Base-by-base conservation (phyloP, 1,140 invertebrate species). In the Hylaeus anthracinus region DNA sequence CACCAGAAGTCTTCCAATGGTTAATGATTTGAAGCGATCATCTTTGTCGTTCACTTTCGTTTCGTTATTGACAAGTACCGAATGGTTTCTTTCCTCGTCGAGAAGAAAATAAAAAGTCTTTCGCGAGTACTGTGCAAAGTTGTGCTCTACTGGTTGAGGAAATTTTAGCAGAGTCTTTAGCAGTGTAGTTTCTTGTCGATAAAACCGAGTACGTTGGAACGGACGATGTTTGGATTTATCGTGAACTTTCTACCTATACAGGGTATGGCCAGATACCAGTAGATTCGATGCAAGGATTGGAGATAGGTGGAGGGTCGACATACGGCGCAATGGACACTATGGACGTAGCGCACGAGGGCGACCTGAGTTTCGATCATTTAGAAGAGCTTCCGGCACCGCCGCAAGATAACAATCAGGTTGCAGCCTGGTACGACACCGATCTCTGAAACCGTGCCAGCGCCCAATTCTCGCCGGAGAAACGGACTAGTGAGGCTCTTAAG, bases 221-320 rank as follows among this genome's bases (percentile, higher is more conserved):
- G 15, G n/a, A 26, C 37, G 9, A 53, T 26, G 12, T 64, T 26
- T 26, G 26, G 41, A 37, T 80, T 80, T 26, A 80, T 61, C 63
- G 8, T 53, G 66, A 67, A 75, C 75, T 75, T 80, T 80, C 5
- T 80, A 45, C 8, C 61, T 12, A 70, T 88, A 72, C 94, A 98
- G 98, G 97, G 95, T 98, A 98, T 96, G 98, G 98, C 95, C 97
- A 98, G 95, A 96, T 98, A 95, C 98, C 98, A 95, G 97, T 98
- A 97, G 97, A 98, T 94, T 97, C 97, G 78, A 98, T 99, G 97
- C 97, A 98, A 95, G 97, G 97, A 83, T 94, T 99, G 88, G 98
- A 98, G 90, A 97, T 98, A 90, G 97, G 97, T 88, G 93, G 93
- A 83, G 94, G 95, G 73, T 95, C 95, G 83, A 95, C 95, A 65